phyloP scores from a whole-genome alignment of 1,140 invertebrate genomes.

The Trigoniulus corallinus region DNA sequence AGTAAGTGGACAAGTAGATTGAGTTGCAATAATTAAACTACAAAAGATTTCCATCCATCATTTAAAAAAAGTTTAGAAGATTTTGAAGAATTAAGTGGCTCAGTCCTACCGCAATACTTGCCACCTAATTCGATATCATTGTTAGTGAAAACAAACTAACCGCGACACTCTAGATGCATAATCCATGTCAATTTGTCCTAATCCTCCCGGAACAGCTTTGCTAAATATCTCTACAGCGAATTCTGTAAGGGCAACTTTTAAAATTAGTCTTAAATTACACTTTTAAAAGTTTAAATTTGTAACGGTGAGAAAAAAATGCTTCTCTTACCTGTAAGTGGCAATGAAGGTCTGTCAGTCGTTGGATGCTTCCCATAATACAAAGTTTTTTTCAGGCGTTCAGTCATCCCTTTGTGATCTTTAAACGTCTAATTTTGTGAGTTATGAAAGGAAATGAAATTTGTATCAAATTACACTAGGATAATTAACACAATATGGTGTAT shows the following conservation, averaged over 20 bases:
- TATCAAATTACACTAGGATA: too few relatives aligned
- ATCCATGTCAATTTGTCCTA: slow-evolving; percentile 60
- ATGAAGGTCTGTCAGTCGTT: slow-evolving; percentile 46
- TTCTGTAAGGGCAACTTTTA: slow-evolving; percentile 27
- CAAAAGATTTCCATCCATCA: too few relatives aligned
- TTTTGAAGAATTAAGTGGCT: not conserved
- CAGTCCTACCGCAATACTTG: too few relatives aligned
- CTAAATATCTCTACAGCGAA: slow-evolving; percentile 66
- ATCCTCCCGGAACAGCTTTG: slow-evolving; percentile 44
- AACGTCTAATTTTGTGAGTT: too few relatives aligned
- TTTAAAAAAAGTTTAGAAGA: not conserved
- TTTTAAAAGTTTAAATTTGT: not conserved
- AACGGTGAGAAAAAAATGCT: not conserved
- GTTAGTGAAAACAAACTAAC: slow-evolving; percentile 12
- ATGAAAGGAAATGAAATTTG: too few relatives aligned
- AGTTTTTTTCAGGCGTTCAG: slow-evolving; percentile 61
- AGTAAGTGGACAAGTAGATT: not conserved
- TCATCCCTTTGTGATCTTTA: slow-evolving; percentile 49
- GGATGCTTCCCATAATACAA: slow-evolving; percentile 66
- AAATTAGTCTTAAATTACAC: not conserved
- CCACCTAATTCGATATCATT: too few relatives aligned
- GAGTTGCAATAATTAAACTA: not conserved
- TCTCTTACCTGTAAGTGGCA: slow-evolving; percentile 53
- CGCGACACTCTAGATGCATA: slow-evolving; percentile 55
- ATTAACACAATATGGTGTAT: too few relatives aligned